A percentile compares a stretch with the other conserved stretches of the same genome.
phyloP scores from a whole-genome alignment of 92 coral and sea anemone genomes.

The Porites evermanni region DNA sequence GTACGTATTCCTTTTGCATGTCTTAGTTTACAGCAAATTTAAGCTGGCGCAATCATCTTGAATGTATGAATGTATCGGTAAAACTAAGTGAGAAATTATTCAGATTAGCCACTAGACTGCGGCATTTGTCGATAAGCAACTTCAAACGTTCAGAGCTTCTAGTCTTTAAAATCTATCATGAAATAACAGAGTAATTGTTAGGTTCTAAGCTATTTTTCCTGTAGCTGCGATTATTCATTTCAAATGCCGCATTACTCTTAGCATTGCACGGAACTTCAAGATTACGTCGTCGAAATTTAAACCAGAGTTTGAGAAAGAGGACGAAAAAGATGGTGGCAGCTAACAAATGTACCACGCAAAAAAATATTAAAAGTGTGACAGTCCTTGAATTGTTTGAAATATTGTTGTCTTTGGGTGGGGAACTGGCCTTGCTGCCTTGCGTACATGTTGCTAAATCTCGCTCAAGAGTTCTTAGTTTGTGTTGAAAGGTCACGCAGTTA shows the following conservation, averaged over 20 bases:
- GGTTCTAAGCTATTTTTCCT: not conserved
- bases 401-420: not conserved
- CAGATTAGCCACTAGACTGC: not conserved
- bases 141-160: not conserved
- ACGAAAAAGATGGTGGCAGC: not conserved
- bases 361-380: not conserved
- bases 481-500: not conserved
- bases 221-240: not conserved
- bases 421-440: not conserved
- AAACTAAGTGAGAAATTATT: not conserved
- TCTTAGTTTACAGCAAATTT: too few relatives aligned
- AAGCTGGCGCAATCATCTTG: not conserved
- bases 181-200: not conserved
- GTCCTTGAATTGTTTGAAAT: not conserved
- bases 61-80: too few relatives aligned
- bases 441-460: constrained; percentile 1
- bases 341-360: not conserved
- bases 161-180: not conserved
- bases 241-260: not conserved
- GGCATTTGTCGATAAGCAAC: not conserved
- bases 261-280: not conserved
- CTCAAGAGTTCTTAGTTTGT: not conserved
- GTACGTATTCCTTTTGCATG: too few relatives aligned
- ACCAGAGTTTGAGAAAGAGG: constrained; percentile 9
- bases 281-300: not conserved